Conservation (phyloP, 2,113 vertebrate genomes). For the Chloroceryle aenea region DNA sequence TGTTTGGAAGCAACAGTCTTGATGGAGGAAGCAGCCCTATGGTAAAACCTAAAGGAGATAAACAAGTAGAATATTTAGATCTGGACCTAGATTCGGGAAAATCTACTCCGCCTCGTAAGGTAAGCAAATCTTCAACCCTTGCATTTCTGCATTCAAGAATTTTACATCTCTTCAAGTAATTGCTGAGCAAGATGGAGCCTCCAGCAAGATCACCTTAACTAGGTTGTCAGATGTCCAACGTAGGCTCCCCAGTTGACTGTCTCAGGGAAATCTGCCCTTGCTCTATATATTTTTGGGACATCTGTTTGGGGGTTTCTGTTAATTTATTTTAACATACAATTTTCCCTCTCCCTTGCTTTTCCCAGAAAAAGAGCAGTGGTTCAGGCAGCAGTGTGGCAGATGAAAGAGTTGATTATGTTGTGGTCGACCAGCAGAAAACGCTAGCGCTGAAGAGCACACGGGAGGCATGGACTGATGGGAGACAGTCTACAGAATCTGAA, state of each 20-base stretch:
- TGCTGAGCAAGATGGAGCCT: not conserved
- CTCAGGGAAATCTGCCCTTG: not conserved
- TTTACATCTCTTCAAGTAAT: not conserved
- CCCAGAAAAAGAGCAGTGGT: conserved; percentile 91
- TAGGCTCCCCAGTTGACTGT: too few relatives aligned
- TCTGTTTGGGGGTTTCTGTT: not conserved
- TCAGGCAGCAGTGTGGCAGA: conserved; percentile 88
- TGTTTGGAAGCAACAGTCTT: conserved; percentile 81
- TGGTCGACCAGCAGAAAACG: conserved; percentile 96
- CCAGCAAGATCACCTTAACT: not conserved
- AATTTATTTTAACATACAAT: not conserved
- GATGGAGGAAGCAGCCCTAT: conserved; percentile 93
- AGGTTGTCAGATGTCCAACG: not conserved
- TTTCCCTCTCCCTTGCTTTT: not conserved
- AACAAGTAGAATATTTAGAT: conserved; percentile 97
- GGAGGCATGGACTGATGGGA: conserved; percentile 95
- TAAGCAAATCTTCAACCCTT: conserved; percentile 50
- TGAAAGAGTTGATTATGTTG: conserved; percentile 97
- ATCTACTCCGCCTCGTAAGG: conserved; percentile 95
- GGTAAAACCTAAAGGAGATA: conserved; percentile 95
- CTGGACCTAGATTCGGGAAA: conserved; percentile 93
- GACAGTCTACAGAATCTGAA: conserved; percentile 94
- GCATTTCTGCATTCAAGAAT: not conserved
- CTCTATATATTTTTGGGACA: not conserved
- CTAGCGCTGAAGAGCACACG: conserved; percentile 94